A percentile compares a stretch with the other conserved stretches of the same genome.
phyloP scores from a whole-genome alignment of 2,888 invertebrate species.

The Alloplasta piceator region DNA sequence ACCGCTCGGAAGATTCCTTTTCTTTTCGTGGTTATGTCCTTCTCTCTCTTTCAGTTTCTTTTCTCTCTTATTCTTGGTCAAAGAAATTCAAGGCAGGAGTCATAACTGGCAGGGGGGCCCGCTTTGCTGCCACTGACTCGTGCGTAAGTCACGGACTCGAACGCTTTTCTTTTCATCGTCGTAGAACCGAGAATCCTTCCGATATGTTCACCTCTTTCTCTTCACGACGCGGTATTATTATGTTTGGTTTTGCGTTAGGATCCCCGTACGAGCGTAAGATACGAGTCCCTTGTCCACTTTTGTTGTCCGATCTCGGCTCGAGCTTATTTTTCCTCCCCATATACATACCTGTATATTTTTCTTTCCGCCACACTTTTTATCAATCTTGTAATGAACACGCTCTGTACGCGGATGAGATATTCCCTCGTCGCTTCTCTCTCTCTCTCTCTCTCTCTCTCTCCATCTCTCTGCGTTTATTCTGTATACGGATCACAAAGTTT shows the following conservation, averaged over 20 bases:
- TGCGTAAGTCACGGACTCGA: conserved; percentile 59
- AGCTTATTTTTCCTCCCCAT: conserved; percentile 24
- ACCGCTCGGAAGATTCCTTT: conserved; percentile 8
- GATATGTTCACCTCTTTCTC: conserved; percentile 37
- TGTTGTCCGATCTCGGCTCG: conserved; percentile 52
- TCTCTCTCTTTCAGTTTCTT: conserved; percentile 7
- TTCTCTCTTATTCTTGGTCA: conserved; percentile 16
- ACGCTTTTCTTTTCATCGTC: conserved; percentile 26
- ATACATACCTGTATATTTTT: conserved; percentile 2
- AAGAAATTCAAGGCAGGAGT: conserved; percentile 53
- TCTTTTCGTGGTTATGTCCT: conserved; percentile 25
- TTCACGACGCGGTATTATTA: conserved; percentile 51
- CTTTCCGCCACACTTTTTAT: conserved; percentile 38
- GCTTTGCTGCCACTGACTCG: conserved; percentile 34
- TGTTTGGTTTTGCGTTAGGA: conserved; percentile 58
- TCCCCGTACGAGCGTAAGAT: conserved; percentile 43
- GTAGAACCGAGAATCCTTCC: conserved; percentile 40
- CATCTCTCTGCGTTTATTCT: conserved; percentile 26
- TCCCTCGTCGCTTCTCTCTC: neutral
- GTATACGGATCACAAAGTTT: conserved; percentile 41
- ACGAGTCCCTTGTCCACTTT: conserved; percentile 64
- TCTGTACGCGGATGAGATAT: conserved; percentile 40
- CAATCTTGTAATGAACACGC: conserved; percentile 55
- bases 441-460: neutral
- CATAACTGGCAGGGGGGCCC: conserved; percentile 63